Evolutionary conservation across 2,113 vertebrate species (phyloP), one percentile per base, ranked within the genome.

Genomic region (Myotis yumanensis): DNA sequence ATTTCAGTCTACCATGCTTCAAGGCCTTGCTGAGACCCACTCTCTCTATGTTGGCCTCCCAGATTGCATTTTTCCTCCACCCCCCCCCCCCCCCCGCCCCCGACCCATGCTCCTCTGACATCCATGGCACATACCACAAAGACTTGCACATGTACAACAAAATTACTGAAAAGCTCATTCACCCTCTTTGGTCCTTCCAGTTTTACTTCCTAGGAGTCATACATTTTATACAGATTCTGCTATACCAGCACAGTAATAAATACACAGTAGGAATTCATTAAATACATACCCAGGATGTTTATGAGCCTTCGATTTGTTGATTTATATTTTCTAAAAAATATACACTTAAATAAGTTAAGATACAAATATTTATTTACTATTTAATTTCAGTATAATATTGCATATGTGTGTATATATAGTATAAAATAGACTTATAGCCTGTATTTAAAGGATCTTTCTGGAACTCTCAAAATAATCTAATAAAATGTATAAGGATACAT

Each of bases 391-490:
- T 43, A 35, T 54, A n/a, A 48, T 48, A 40, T 80, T 62, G 52
- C 25, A 37, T 66, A 57, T 1, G 12, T 35, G 8, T 59, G 25
- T 93, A n/a, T 66, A 43, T 75, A 2, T 66, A 75, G n/a, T 52
- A 51, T 32, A 62, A 80, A 75, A 79, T 28, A 85, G 9, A 35
- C 25, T 81, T 90, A 82, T 11, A 81, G 5, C 1, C 54, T 92
- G 89, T 75, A 80, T 76, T 90, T 95, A 92, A 94, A 90, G 14
- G 7, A 68, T n/a, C 25, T 93, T 92, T 91, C 30, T 79, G 20
- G 37, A 82, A 91, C 48, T 90, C 54, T 90, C 28, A 77, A 76
- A 90, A 91, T 7, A 91, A 69, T 71, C 9, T 35, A 73, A 43
- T 32, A 87, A 73, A 16, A 20, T 20, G 76, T 85, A 57, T 52